Conservation (phyloP, 1,140 invertebrate species). For the Drosophila gunungcola region DNA sequence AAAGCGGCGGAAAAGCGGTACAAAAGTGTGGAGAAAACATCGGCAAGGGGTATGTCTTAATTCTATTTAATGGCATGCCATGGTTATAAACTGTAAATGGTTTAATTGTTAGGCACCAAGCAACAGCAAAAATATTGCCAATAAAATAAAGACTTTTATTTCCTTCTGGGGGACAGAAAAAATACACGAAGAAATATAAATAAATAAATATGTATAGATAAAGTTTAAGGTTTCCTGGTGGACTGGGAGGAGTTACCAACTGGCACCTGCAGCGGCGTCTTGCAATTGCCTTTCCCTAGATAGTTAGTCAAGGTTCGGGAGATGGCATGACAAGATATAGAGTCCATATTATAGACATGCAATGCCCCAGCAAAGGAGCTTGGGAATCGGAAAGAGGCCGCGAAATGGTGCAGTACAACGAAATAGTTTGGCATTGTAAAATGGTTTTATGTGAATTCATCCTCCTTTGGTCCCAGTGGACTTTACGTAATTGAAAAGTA, state of each 20-base stretch:
- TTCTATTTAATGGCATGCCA: constrained; percentile 78
- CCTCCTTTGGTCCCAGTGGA: neutral
- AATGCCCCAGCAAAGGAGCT: constrained; percentile 7
- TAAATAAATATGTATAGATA: constrained; percentile 30
- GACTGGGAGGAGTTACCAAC: constrained; percentile 16
- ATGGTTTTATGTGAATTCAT: neutral
- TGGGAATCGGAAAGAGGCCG: neutral
- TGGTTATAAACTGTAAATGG: constrained; percentile 81
- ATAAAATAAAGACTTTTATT: constrained; percentile 48
- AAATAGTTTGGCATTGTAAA: neutral
- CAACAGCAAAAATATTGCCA: constrained; percentile 48
- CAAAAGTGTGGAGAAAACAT: constrained; percentile 8
- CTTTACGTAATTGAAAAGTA: neutral
- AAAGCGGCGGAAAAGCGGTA: neutral
- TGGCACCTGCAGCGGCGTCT: constrained; percentile 31
- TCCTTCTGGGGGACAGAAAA: neutral
- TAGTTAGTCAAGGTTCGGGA: constrained; percentile 24
- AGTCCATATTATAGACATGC: constrained; percentile 36
- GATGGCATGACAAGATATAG: constrained; percentile 26
- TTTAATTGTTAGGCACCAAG: constrained; percentile 69
- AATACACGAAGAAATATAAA: constrained; percentile 1
- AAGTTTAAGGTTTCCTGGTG: constrained; percentile 24
- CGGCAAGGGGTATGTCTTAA: constrained; percentile 66
- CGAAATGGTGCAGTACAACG: constrained; percentile 9
- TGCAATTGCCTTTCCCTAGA: constrained; percentile 13